Conservation (phyloP, 2,113 vertebrate genomes). For the Thunnus thynnus region DNA sequence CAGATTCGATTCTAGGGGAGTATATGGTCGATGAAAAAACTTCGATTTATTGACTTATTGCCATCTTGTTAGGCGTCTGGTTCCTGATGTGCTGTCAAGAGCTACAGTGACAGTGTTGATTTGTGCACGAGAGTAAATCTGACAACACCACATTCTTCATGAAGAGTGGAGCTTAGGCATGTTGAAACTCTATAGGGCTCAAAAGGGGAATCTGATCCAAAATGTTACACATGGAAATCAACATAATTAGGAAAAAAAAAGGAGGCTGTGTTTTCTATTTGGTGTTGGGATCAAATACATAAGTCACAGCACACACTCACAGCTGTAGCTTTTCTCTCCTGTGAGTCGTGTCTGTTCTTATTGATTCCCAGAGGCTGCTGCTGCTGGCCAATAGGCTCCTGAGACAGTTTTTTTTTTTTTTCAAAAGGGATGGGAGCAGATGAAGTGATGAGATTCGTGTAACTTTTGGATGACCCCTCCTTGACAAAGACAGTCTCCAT, state of each 20-base stretch:
- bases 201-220: slow-evolving; percentile 23
- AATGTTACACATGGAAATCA: slow-evolving; percentile 29
- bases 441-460: slow-evolving; percentile 92
- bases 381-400: slow-evolving; percentile 75
- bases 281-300: slow-evolving; percentile 32
- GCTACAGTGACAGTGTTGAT: slow-evolving; percentile 18
- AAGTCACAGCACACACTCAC: slow-evolving; percentile 32
- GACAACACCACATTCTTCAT: slow-evolving; percentile 45
- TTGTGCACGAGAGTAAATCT: slow-evolving; percentile 38
- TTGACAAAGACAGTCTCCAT: slow-evolving; percentile 93
- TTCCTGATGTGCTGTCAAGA: slow-evolving; percentile 26
- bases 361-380: slow-evolving; percentile 83
- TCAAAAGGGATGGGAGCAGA: slow-evolving; percentile 75
- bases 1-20: slow-evolving; percentile 99
- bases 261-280: not conserved
- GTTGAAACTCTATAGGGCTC: slow-evolving; percentile 40
- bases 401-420: slow-evolving; percentile 54
- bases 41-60: slow-evolving; percentile 83
- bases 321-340: slow-evolving; percentile 61
- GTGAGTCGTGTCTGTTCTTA: slow-evolving; percentile 73
- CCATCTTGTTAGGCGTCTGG: not conserved
- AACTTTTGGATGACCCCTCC: slow-evolving; percentile 98
- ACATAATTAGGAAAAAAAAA: not conserved
- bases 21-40: slow-evolving; percentile 99
- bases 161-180: not conserved